Evolutionary conservation across 2,888 invertebrate genomes (phyloP).

Genomic region (Octodonta nipae): DNA sequence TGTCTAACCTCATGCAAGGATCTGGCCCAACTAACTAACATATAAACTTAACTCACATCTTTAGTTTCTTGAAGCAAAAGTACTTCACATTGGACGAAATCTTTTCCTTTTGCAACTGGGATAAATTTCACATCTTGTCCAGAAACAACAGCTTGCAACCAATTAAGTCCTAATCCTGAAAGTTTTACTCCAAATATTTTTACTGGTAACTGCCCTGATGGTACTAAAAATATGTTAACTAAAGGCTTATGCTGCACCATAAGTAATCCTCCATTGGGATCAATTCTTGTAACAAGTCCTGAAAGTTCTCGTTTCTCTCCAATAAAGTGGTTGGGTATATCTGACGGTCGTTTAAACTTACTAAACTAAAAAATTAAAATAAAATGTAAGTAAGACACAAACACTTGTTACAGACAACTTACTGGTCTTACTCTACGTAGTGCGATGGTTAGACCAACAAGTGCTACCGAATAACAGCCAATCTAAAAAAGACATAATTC

Average conservation of each 20-base stretch:
- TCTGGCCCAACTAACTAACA: too few species aligned
- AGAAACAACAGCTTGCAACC: conserved; percentile 35
- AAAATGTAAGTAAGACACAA: not conserved
- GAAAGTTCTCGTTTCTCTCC: conserved; percentile 28
- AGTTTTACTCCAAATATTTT: conserved; percentile 40
- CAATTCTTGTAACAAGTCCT: conserved; percentile 33
- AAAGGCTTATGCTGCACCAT: conserved; percentile 35
- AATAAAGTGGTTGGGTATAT: conserved; percentile 34
- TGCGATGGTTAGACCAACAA: conserved; percentile 37
- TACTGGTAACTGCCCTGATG: conserved; percentile 35
- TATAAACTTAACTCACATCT: conserved; percentile 26
- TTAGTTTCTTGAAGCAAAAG: conserved; percentile 25
- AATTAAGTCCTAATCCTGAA: conserved; percentile 36
- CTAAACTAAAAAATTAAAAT: conserved; percentile 29
- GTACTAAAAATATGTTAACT: conserved; percentile 23
- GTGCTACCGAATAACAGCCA: conserved; percentile 41
- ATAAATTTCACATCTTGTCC: conserved; percentile 34
- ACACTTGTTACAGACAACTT: conserved; percentile 22
- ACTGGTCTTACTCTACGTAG: conserved; percentile 42
- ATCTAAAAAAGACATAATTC: conserved; percentile 37
- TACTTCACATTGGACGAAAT: conserved; percentile 38
- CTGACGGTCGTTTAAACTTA: conserved; percentile 31
- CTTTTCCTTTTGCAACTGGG: conserved; percentile 31
- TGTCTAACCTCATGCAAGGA: too few species aligned
- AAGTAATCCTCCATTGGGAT: conserved; percentile 31